These are phyloP conservation scores for Peromyscus polionotus DNA, from an alignment of 2,113 vertebrate genomes.

Conservation along the genomic window DNA sequence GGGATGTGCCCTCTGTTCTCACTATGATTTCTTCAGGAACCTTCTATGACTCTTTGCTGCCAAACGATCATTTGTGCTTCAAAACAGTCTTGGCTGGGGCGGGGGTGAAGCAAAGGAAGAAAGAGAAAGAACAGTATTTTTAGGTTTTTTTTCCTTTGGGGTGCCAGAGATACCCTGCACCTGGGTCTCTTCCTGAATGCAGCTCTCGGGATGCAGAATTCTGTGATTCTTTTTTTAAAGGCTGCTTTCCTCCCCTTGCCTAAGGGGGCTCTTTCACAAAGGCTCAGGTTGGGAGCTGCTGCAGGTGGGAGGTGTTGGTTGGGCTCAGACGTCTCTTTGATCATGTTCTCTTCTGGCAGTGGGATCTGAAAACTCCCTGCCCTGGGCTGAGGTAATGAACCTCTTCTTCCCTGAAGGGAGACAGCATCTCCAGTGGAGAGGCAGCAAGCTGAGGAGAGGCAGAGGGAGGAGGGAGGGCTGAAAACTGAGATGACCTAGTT, in stretches of 20 bases:
- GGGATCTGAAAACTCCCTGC: not conserved
- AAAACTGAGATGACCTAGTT: conserved; percentile 65
- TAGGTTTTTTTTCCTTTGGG: conserved; percentile 59
- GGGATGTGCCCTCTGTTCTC: not conserved
- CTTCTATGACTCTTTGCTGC: conserved; percentile 58
- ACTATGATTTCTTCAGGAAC: conserved; percentile 50
- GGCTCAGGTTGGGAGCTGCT: not conserved
- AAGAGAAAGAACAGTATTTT: conserved; percentile 55
- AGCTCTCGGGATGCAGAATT: conserved; percentile 50
- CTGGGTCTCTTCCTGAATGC: conserved; percentile 42
- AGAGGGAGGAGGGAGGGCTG: conserved; percentile 1
- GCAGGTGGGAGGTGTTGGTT: conserved; percentile 26
- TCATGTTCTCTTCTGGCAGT: not conserved
- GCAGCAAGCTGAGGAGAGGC: not conserved
- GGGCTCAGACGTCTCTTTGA: conserved; percentile 20
- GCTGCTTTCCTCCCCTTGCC: conserved; percentile 46
- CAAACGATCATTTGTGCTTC: conserved; percentile 55
- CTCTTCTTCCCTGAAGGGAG: conserved; percentile 15
- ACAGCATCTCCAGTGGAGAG: not conserved
- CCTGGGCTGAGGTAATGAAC: not conserved
- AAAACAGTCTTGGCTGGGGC: conserved; percentile 44
- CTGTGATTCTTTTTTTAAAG: conserved; percentile 50
- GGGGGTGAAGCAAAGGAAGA: conserved; percentile 50
- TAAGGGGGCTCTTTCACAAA: conserved; percentile 62
- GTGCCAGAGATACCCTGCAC: conserved; percentile 27